Evolutionary conservation across 1,140 invertebrate species (phyloP), one percentile per base, ranked within the genome.

Genomic region (Orius laevigatus): DNA sequence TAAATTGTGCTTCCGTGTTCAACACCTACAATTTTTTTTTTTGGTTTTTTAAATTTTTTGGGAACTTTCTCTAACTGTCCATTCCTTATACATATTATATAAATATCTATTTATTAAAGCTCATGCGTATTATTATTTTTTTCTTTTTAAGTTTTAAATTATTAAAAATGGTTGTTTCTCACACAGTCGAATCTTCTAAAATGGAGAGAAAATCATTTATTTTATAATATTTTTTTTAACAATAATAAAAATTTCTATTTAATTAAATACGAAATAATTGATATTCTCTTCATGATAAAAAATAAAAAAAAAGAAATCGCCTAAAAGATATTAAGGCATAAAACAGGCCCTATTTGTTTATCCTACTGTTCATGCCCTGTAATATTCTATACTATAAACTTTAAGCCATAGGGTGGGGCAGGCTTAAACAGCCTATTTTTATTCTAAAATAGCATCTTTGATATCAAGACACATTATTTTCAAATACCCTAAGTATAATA

Each of bases 101-200:
- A 46, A 40, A 40, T 46, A 46, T 46, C 45, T 51, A 44, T 51
- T 45, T 46, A 51, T 51, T 51, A 51, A 51, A 51, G 49, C 49
- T 51, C 49, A 51, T 51, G 49, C 49, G 49, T 51, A 47, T 47
- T 47, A 47, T 47, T 38, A 47, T 47, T 47, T 8, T 47, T 47
- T 12, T 31, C 32, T 31, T 31, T 5, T 33, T 33, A n/a, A 19
- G n/a, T 6, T 36, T 44, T 44, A 49, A 32, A 32, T 49, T 49
- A 15, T 42, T 50, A 15, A 43, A 32, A 44, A 44, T 33, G 34
- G 18, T 35, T 35, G 15, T 42, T 49, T 25, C 25, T 25, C 25
- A 25, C 25, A 25, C 25, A 25, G 25, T 25, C 25, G 25, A 25
- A 25, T 25, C 25, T 25, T 25, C 25, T 25, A 25, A 25, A 25